Evolutionary conservation across 1,140 invertebrate species (phyloP), one percentile per base, ranked within the genome.

Genomic region (Zaprionus davidi): DNA sequence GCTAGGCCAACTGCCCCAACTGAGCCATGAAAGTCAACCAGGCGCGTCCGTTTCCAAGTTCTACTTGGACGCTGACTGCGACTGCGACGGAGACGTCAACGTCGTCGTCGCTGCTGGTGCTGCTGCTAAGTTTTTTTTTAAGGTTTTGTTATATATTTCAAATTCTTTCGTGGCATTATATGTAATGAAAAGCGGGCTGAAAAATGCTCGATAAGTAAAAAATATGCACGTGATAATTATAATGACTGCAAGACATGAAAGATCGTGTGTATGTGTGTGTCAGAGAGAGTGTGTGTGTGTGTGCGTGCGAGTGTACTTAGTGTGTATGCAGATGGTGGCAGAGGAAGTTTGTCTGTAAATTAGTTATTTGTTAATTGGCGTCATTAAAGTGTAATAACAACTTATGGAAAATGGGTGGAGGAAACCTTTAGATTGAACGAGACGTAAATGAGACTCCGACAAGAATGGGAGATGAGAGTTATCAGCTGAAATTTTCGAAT

Each of bases 21-120:
- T 90, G 84, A 91, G 83, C 88, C 88, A 91, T 91, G 88, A 85
- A 91, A 91, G 69, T 84, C 88, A 91, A 80, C 88, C 79, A 85
- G 82, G 83, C 88, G 88, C 87, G 78, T 87, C 83, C 76, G 58
- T 78, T 79, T 78, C 82, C 76, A 65, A 78, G 71, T 51, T 64
- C 38, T 78, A 81, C 73, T 67, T 51, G 60, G 24, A 34, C 38
- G 59, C 65, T 60, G 59, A 58, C 62, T 44, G 71, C 51, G 34
- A 31, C 64, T 17, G 24, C 22, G 20, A 46, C 24, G 15, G 34
- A 4, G 46, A 24, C 46, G 46, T 12, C 11, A 13, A 11, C 46
- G n/a, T 49, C 24, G 13, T 9, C 7, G n/a, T n/a, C 24, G 46
- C 20, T 11, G 5, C n/a, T 49, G 68, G 2, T 31, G 41, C 28